Evolutionary conservation across 2,113 vertebrate genomes (phyloP).

Genomic region (Sterna hirundo): DNA sequence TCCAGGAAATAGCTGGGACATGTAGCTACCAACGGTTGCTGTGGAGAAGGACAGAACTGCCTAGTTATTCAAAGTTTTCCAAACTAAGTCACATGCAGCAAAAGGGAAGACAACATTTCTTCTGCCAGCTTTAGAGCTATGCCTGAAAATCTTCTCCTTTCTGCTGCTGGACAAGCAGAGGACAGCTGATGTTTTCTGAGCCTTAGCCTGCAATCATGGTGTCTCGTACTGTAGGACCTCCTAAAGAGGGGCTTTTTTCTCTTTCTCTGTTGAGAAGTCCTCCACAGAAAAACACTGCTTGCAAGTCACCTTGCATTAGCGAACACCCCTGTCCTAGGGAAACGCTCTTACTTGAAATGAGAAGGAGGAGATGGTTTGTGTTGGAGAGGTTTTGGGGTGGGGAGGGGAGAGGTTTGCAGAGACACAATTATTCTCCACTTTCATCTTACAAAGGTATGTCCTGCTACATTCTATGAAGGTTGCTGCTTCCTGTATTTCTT

Average conservation of each 20-base stretch:
- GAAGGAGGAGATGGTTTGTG: neutral
- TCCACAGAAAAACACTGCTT: neutral
- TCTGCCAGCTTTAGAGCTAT: neutral
- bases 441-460: neutral
- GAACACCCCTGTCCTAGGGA: neutral
- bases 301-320: neutral
- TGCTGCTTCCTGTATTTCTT: neutral
- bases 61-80: constrained; percentile 25
- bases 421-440: neutral
- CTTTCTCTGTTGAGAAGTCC: neutral
- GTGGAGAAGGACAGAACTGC: constrained; percentile 6
- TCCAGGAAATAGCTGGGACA: constrained; percentile 33
- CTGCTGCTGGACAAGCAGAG: neutral
- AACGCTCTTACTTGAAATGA: neutral
- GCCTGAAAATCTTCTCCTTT: neutral
- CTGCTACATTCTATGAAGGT: neutral
- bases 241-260: neutral
- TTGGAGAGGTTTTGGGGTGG: neutral
- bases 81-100: constrained; percentile 6
- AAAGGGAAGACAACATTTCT: neutral
- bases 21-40: neutral
- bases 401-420: neutral
- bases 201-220: neutral
- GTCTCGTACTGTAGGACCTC: fast-evolving
- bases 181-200: neutral